Percentiles rank a stretch among this genome's conserved stretches.
Conservation (phyloP, 2,888 invertebrate species). For the Euclidia mi region DNA sequence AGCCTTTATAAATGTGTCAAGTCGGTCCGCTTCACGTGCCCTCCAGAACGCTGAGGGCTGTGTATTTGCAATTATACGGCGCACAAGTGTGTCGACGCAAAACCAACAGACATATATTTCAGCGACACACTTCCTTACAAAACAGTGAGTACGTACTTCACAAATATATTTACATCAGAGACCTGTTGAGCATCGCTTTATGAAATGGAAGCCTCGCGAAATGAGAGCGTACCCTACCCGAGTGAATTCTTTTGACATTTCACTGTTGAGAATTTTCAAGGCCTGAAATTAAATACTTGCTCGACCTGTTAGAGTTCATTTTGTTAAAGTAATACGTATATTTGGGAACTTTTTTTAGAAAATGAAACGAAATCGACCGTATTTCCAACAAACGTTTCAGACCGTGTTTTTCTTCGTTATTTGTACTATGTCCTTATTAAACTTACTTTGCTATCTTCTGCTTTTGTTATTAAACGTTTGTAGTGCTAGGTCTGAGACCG, state of each 20-base stretch:
- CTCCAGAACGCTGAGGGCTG: background rate
- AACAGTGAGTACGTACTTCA: slow-evolving; percentile 26
- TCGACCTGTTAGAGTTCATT: slow-evolving; percentile 15
- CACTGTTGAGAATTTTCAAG: slow-evolving; percentile 22
- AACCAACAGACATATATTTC: slow-evolving; percentile 9
- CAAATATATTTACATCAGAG: slow-evolving; percentile 35
- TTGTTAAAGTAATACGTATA: slow-evolving; percentile 1
- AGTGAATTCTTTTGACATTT: slow-evolving; percentile 43
- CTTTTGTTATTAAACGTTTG: background rate
- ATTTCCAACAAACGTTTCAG: too few species aligned
- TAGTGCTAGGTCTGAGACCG: too few species aligned
- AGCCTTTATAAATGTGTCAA: background rate
- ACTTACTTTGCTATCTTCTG: background rate
- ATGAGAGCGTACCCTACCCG: slow-evolving; percentile 29
- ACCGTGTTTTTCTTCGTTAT: slow-evolving; percentile 2
- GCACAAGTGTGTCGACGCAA: background rate
- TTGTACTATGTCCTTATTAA: background rate
- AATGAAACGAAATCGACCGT: slow-evolving; percentile 7
- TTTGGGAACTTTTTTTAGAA: background rate
- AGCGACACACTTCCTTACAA: slow-evolving; percentile 18
- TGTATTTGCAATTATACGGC: background rate
- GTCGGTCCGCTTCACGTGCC: too few species aligned
- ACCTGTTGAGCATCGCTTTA: slow-evolving; percentile 47
- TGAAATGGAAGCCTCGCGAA: slow-evolving; percentile 25
- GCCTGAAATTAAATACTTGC: slow-evolving; percentile 36